These are phyloP conservation scores for Nomada ruficornis DNA, from an alignment of 2,888 invertebrate species.

Conservation along the genomic window DNA sequence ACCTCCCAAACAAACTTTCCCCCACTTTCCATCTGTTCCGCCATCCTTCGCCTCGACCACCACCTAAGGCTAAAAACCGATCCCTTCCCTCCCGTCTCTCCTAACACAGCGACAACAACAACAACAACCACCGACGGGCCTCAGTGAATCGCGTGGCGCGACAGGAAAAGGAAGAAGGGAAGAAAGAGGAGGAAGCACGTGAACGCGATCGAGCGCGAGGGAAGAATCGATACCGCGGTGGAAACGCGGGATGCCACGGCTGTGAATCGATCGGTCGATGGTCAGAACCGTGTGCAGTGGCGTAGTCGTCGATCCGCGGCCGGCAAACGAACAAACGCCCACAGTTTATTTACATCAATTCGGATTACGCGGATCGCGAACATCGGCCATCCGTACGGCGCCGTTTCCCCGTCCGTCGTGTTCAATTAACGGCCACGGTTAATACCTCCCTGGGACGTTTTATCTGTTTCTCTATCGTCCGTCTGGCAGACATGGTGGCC, in stretches of 20 bases:
- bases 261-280: conserved; percentile 55
- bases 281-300: conserved; percentile 41
- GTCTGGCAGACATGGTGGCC: conserved; percentile 37
- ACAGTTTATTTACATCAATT: conserved; percentile 52
- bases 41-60: no score
- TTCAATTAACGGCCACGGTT: background rate
- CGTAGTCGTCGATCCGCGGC: conserved; percentile 42
- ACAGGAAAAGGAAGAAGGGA: conserved; percentile 17
- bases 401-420: background rate
- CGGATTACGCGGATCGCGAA: conserved; percentile 21
- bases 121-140: background rate
- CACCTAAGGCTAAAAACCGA: no score
- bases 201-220: conserved; percentile 11
- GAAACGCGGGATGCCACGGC: conserved; percentile 37
- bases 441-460: background rate
- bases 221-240: conserved; percentile 39
- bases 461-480: background rate
- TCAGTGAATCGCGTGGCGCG: conserved; percentile 22
- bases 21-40: no score
- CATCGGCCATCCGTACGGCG: background rate
- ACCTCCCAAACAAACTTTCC: background rate
- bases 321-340: conserved; percentile 39
- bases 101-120: background rate
- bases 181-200: background rate
- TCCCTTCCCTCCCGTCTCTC: no score